Evolutionary conservation across 2,888 invertebrate species (phyloP).

Genomic region (Tipula unca): DNA sequence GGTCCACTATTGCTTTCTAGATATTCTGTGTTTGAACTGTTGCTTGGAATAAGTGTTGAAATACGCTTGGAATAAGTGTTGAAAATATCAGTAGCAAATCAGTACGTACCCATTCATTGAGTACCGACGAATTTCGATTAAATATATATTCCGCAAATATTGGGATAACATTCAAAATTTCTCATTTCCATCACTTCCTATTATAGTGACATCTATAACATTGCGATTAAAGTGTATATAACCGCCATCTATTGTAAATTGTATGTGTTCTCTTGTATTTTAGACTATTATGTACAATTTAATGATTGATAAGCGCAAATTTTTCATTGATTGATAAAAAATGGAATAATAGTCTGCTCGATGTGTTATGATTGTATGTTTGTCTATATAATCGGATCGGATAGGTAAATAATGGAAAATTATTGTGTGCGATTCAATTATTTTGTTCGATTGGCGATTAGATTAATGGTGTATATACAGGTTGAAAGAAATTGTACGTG

Average conservation of each 20-base stretch:
- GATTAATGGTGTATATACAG: neutral
- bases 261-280: no score
- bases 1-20: conserved; percentile 25
- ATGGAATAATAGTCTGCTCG: neutral
- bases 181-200: neutral
- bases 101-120: neutral
- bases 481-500: neutral
- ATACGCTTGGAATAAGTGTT: neutral
- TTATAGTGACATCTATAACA: neutral
- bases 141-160: neutral
- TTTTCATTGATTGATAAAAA: neutral
- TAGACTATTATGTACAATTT: neutral
- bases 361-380: neutral
- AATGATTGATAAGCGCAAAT: neutral
- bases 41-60: neutral
- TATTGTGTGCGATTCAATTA: neutral
- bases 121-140: neutral
- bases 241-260: neutral
- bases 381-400: neutral
- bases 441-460: neutral
- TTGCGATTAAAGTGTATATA: neutral
- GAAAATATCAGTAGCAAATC: neutral
- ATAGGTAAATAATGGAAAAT: neutral
- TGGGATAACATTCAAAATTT: no score
- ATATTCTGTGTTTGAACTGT: neutral